phyloP scores from a whole-genome alignment of 2,113 vertebrate genomes.

The Cebus imitator region DNA sequence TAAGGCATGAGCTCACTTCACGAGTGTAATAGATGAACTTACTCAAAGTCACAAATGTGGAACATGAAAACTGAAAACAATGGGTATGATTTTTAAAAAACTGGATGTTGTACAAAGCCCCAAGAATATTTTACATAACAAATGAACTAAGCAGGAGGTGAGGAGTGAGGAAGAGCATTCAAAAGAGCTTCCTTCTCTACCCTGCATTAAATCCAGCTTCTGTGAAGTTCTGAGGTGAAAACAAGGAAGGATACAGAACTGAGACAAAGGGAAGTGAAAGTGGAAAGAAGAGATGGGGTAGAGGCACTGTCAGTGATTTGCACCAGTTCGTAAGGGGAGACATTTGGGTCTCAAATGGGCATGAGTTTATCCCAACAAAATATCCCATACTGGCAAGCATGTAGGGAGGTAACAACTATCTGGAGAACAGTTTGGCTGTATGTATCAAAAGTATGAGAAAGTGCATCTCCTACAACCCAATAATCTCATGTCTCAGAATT shows the following conservation, averaged over 20 bases:
- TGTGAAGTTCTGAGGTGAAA: background rate
- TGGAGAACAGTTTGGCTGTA: background rate
- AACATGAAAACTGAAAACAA: background rate
- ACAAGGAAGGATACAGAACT: background rate
- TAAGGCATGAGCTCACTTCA: background rate
- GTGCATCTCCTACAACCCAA: background rate
- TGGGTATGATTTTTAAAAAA: background rate
- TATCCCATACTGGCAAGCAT: background rate
- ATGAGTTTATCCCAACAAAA: background rate
- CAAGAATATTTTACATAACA: background rate
- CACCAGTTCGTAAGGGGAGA: background rate
- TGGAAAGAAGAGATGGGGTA: background rate
- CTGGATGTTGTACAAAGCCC: background rate
- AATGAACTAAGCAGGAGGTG: background rate
- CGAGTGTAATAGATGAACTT: background rate
- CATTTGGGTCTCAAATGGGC: background rate
- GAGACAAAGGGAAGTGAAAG: background rate
- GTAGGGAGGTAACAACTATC: background rate
- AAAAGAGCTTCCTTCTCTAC: background rate
- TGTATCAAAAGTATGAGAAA: background rate
- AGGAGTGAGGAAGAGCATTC: background rate
- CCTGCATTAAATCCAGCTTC: background rate
- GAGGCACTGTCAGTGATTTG: background rate
- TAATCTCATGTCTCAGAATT: background rate
- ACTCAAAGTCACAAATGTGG: slow-evolving; percentile 27